Evolutionary conservation across 2,888 invertebrate species (phyloP).

Genomic region (Clusia tigrina): DNA sequence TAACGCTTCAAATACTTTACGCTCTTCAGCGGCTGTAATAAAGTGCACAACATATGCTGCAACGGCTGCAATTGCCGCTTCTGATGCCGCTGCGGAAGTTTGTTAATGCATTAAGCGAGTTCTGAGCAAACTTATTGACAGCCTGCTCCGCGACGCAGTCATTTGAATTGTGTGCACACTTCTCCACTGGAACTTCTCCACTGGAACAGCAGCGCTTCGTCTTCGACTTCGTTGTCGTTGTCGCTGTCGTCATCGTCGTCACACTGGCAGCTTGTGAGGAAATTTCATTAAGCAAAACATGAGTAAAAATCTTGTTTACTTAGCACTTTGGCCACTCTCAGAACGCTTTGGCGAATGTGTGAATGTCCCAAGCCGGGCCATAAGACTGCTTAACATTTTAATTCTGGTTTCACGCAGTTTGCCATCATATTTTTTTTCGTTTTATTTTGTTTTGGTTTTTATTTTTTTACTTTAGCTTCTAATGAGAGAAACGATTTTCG

Average conservation of each 20-base stretch:
- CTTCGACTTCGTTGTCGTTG: too few species aligned
- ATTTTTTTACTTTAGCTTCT: neutral
- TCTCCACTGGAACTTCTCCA: too few species aligned
- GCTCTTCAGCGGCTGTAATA: neutral
- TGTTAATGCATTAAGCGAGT: neutral
- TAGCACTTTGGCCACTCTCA: conserved; percentile 1
- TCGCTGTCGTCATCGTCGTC: neutral
- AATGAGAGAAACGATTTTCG: conserved; percentile 37
- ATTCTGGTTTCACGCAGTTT: conserved; percentile 40
- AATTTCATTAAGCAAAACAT: conserved; percentile 1
- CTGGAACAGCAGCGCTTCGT: neutral
- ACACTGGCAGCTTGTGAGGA: neutral
- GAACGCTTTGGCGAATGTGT: neutral
- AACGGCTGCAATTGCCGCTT: neutral
- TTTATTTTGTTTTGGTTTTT: neutral
- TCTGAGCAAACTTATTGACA: neutral
- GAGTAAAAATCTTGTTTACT: conserved; percentile 8
- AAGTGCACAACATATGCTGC: neutral
- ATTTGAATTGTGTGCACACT: neutral
- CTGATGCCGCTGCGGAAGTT: neutral
- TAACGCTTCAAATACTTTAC: conserved; percentile 7
- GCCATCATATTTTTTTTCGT: neutral
- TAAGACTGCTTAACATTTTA: conserved; percentile 42
- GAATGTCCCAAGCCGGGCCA: conserved; percentile 15
- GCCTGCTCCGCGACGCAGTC: neutral